Evolutionary conservation across 1,140 invertebrate species (phyloP).

Genomic region (Drosophila quadrilineata): DNA sequence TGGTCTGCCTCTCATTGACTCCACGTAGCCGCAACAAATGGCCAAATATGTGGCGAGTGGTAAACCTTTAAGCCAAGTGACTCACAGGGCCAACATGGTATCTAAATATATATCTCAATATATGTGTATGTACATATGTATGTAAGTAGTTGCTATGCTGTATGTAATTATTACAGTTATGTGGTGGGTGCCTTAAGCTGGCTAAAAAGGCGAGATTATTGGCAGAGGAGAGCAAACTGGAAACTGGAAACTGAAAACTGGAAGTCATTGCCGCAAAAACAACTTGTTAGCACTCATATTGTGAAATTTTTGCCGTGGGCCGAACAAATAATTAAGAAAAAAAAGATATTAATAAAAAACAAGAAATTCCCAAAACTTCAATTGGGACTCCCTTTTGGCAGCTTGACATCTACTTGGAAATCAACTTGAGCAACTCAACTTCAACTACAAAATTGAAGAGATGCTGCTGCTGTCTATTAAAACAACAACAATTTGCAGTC

Average conservation of each 20-base stretch:
- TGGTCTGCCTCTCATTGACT: conserved; percentile 23
- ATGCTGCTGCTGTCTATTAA: conserved; percentile 27
- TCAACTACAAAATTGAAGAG: not conserved
- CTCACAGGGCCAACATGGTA: conserved; percentile 14
- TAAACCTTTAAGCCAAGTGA: conserved; percentile 26
- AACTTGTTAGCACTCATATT: conserved; percentile 54
- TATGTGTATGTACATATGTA: too few relatives aligned
- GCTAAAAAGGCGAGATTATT: too few relatives aligned
- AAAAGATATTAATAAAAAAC: conserved; percentile 26
- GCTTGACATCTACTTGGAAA: conserved; percentile 25
- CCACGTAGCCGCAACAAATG: not conserved
- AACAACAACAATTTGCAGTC: conserved; percentile 16
- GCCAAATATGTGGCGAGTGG: conserved; percentile 25
- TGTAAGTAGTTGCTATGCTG: too few relatives aligned
- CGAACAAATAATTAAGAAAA: conserved; percentile 6
- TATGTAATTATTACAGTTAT: conserved; percentile 72
- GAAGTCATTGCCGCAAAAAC: conserved; percentile 12
- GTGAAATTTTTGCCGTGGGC: conserved; percentile 66
- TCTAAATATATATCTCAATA: too few relatives aligned
- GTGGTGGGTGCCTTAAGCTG: conserved; percentile 41
- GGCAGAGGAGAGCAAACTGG: too few relatives aligned
- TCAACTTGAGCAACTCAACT: conserved; percentile 25
- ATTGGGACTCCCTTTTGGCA: conserved; percentile 24
- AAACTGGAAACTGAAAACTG: not conserved
- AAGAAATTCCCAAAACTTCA: not conserved